Evolutionary conservation across 2,797 vertebrate species (phyloP), one percentile per base, ranked within the genome.

Genomic region (Tarsius wallacei): DNA sequence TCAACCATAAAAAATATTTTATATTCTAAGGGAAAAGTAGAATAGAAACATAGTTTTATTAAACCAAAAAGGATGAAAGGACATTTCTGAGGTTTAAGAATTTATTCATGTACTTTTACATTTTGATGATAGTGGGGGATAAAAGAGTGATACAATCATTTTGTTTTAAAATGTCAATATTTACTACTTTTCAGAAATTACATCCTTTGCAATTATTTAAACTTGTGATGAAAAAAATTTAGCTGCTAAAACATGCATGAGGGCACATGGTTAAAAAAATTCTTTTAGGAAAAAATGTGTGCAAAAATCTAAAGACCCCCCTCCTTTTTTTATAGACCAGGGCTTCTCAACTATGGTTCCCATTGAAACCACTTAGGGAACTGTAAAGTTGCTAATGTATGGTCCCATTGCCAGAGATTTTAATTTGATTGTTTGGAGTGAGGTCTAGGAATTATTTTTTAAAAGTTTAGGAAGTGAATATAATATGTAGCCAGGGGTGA

Each of bases 41-140:
- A 76, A 64, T 42, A 87, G 21, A 93, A 93, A 80, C 61, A 76
- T 22, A 68, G 24, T 84, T 96, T 91, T 26, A 91, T 70, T 13
- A 51, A n/a, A 63, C 64, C 77, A 2, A 64, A 49, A 93, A 70
- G 49, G 3, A 63, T 28, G 24, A 57, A 19, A 36, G 80, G 66
- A 64, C 57, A 63, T 57, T 42, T 95, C n/a, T 85, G 16, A 64
- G 7, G 19, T 53, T n/a, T 86, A 71, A 36, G 6, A 86, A 57
- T 59, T 74, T 55, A 77, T 78, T 61, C 24, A 21, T 47, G 16
- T 6, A 42, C 12, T 80, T 95, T 90, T 55, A 81, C 90, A 87
- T 94, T 71, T 77, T 47, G 17, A 55, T 81, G 31, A 63, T 31
- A 36, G 24, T 81, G 16, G 71, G 6, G 0, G 1, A 87, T 71